Evolutionary conservation across 2,797 vertebrate species (phyloP).

Genomic region (Mycteria americana): DNA sequence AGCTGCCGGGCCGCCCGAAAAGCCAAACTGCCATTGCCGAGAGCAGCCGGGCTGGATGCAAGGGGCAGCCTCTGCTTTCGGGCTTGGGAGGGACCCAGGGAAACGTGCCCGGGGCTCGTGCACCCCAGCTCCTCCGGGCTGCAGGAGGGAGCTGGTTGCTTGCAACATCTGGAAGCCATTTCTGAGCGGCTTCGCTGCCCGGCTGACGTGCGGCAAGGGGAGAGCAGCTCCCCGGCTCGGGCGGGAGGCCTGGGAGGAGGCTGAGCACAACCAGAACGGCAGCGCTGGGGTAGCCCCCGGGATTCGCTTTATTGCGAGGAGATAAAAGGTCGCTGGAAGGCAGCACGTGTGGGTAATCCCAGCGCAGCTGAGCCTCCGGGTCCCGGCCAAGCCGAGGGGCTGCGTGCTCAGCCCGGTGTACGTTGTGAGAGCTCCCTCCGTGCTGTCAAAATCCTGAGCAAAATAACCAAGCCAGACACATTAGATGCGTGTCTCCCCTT

Average conservation of each 20-base stretch:
- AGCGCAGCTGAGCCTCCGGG: neutral
- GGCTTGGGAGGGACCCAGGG: rapidly evolving
- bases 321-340: neutral
- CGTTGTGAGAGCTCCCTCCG: neutral
- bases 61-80: neutral
- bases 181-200: neutral
- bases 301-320: neutral
- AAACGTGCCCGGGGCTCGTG: neutral
- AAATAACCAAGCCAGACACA: neutral
- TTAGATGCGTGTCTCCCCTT: neutral
- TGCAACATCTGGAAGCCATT: constrained; percentile 12
- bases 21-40: rapidly evolving
- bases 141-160: neutral
- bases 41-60: rapidly evolving
- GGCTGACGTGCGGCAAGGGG: neutral
- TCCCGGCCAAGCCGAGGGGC: neutral
- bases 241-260: neutral
- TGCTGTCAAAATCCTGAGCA: neutral
- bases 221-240: neutral
- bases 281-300: neutral
- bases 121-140: neutral
- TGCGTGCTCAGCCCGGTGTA: rapidly evolving
- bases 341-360: rapidly evolving
- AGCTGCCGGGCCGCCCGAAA: neutral
- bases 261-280: neutral